Percentiles rank a stretch among this genome's conserved stretches.
phyloP scores from a whole-genome alignment of 2,888 invertebrate genomes.

The Eupithecia subfuscata region DNA sequence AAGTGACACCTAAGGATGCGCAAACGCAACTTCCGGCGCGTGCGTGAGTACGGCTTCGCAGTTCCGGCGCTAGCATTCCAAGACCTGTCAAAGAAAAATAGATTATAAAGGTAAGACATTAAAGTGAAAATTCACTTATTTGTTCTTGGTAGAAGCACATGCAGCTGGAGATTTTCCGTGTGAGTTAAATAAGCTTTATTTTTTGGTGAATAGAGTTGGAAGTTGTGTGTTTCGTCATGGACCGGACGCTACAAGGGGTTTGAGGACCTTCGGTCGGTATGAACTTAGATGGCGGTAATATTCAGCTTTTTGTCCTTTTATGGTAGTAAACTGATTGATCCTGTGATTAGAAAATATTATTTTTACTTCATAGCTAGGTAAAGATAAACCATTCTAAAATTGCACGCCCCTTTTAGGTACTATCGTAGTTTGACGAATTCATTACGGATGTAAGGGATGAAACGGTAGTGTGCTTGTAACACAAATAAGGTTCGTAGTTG shows the following conservation, averaged over 20 bases:
- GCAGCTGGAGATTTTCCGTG: neutral
- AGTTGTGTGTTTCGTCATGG: slow-evolving; percentile 32
- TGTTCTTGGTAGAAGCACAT: neutral
- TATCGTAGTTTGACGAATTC: too few relatives aligned
- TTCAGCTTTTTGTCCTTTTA: slow-evolving; percentile 32
- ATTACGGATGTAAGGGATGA: too few relatives aligned
- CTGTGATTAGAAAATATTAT: slow-evolving; percentile 13
- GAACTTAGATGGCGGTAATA: slow-evolving; percentile 34
- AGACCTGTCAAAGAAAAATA: slow-evolving; percentile 18
- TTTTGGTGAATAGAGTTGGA: neutral
- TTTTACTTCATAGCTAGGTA: too few relatives aligned
- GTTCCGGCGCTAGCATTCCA: slow-evolving; percentile 62
- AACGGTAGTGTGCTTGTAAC: too few relatives aligned
- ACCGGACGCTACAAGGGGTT: slow-evolving; percentile 58
- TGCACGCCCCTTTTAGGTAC: too few relatives aligned
- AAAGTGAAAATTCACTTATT: neutral
- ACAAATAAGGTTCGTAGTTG: too few relatives aligned
- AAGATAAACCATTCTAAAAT: too few relatives aligned
- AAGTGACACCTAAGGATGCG: slow-evolving; percentile 76
- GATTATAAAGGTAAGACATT: neutral
- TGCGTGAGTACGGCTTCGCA: slow-evolving; percentile 79
- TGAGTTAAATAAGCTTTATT: slow-evolving; percentile 21
- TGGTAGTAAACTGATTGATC: slow-evolving; percentile 31
- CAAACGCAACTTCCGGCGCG: slow-evolving; percentile 79
- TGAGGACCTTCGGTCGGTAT: slow-evolving; percentile 44